Evolutionary conservation across 1,140 invertebrate genomes (phyloP).

Genomic region (Babylonia areolata): DNA sequence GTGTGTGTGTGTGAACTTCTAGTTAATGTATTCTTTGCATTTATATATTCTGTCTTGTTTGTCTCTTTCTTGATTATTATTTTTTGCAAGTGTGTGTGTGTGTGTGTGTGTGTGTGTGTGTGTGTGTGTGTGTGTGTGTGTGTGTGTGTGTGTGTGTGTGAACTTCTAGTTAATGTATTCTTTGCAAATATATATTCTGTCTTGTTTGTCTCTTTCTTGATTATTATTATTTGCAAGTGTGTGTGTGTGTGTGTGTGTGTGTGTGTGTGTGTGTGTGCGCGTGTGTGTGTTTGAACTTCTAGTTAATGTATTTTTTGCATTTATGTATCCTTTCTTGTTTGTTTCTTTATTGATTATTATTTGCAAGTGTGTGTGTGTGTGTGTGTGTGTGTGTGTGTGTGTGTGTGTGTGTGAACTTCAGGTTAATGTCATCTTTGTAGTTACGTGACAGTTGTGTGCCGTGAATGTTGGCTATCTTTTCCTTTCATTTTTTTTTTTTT

Average conservation of each 20-base stretch:
- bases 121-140: constrained; percentile 21
- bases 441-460: neutral
- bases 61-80: neutral
- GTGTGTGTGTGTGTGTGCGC: constrained; percentile 14
- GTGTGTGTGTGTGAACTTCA: constrained; percentile 7
- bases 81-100: neutral
- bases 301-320: too few relatives aligned
- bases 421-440: neutral
- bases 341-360: neutral
- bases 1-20: constrained; percentile 21
- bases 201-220: neutral
- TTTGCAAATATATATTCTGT: neutral
- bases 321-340: too few relatives aligned
- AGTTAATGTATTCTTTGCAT: neutral
- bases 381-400: constrained; percentile 28
- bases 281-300: constrained; percentile 5
- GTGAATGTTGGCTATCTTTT: neutral
- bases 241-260: constrained; percentile 19
- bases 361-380: constrained; percentile 10
- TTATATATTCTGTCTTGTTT: neutral
- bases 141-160: constrained; percentile 21
- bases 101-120: constrained; percentile 21
- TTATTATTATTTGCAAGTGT: neutral
- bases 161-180: neutral
- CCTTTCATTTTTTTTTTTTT: neutral